A percentile compares a stretch with the other conserved stretches of the same genome.
Conservation (phyloP, 2,797 vertebrate genomes). For the Monodelphis domestica region DNA sequence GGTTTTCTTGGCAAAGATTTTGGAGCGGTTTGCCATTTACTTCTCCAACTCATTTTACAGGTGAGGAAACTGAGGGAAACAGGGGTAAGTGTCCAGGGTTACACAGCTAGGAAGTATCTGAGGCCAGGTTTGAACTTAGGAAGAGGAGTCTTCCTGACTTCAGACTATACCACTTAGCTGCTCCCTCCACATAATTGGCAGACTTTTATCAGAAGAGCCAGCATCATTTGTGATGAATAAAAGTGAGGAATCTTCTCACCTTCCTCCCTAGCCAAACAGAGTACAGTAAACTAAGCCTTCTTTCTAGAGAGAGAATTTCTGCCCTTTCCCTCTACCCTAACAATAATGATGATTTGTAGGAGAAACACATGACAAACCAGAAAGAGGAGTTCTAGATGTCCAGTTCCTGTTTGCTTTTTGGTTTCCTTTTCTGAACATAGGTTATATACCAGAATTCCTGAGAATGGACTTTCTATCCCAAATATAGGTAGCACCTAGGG, state of each 20-base stretch:
- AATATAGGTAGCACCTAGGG: background rate
- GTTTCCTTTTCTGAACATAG: background rate
- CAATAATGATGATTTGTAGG: background rate
- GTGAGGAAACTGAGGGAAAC: background rate
- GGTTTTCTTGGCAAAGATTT: background rate
- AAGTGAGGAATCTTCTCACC: background rate
- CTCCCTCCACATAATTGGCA: background rate
- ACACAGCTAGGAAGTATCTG: background rate
- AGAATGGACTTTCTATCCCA: background rate
- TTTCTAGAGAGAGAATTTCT: background rate
- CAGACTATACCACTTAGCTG: background rate
- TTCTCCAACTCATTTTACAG: background rate
- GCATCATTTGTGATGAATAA: background rate
- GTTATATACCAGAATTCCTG: background rate
- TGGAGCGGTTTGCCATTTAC: background rate
- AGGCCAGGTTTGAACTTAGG: background rate
- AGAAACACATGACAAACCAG: background rate
- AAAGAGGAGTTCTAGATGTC: background rate
- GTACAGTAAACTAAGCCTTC: background rate
- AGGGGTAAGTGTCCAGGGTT: background rate
- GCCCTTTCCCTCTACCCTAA: background rate
- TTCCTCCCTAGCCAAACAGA: background rate
- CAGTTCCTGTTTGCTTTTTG: background rate
- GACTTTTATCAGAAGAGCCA: background rate
- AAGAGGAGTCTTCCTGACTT: background rate